Evolutionary conservation across 1,140 invertebrate species (phyloP), one percentile per base, ranked within the genome.

Genomic region (Cyclargus thomasi): DNA sequence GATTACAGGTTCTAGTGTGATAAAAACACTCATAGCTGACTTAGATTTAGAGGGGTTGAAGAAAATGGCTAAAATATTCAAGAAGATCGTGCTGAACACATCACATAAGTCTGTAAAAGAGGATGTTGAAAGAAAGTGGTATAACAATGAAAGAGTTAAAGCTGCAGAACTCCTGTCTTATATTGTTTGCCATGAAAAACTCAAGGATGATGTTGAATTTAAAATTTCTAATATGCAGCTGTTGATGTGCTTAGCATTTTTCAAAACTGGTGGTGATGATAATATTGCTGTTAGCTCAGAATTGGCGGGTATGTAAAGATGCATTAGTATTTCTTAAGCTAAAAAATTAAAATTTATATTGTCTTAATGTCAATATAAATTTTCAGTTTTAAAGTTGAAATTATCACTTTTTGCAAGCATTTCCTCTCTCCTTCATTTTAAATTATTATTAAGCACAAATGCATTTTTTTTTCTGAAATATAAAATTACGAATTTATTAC

Each of bases 61-160:
- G 75, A 92, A 92, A 76, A 80, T 95, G 62, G 91, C 92, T 8
- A 88, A 92, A 72, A 75, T 93, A 11, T 94, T 94, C 66, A 92
- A 86, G 75, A 91, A 92, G 63, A 92, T 95, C 39, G 86, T 93
- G 3, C 72, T 90, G 6, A 91, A 90, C 68, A 84, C 81, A 39
- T 92, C 88, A 76, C 91, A 91, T 67, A 91, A 92, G 62, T 87
- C 91, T 69, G 83, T 91, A 70, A 85, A 83, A 64, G 86, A 90
- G 59, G 71, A 77, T 75, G 77, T 90, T 67, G 91, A 93, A 67
- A 83, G 90, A 63, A 81, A 81, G 69, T 95, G 94, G 93, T 92
- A 92, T 55, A 94, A 94, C 80, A 90, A 91, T 68, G 95, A 95
- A 80, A 92, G 93, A 79, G 86, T 93, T 63, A 94, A 94, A 79